Evolutionary conservation across 2,888 invertebrate genomes (phyloP).

Genomic region (Reticulitermes lucifugus): DNA sequence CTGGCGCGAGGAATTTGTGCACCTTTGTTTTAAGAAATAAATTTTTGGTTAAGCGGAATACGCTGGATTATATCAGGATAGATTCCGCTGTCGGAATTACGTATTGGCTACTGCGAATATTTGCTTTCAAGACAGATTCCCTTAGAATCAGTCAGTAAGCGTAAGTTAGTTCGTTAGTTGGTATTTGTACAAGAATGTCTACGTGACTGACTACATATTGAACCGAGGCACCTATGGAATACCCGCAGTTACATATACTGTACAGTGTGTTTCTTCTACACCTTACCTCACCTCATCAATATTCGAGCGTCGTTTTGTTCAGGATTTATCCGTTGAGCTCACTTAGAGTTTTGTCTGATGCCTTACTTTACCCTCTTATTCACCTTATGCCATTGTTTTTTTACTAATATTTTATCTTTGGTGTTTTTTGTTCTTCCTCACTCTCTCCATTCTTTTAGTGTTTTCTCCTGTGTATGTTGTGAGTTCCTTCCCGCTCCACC

Average conservation of each 20-base stretch:
- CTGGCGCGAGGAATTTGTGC: too few relatives aligned
- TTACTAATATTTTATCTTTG: conserved; percentile 1
- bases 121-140: too few relatives aligned
- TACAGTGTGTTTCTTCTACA: background rate
- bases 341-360: background rate
- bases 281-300: background rate
- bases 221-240: too few relatives aligned
- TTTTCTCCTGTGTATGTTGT: conserved; percentile 10
- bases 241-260: background rate
- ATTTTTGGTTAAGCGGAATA: too few relatives aligned
- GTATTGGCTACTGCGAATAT: too few relatives aligned
- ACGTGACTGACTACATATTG: too few relatives aligned
- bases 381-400: background rate
- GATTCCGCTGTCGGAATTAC: too few relatives aligned
- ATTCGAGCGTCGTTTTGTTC: background rate
- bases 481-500: background rate
- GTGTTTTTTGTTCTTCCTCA: background rate
- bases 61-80: too few relatives aligned
- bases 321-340: background rate
- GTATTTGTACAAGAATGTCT: too few relatives aligned
- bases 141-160: too few relatives aligned
- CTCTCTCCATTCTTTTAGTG: background rate
- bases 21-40: too few relatives aligned
- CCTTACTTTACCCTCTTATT: background rate
- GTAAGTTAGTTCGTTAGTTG: too few relatives aligned